phyloP scores from a whole-genome alignment of 2,113 vertebrate genomes.

The Chinchilla lanigera region DNA sequence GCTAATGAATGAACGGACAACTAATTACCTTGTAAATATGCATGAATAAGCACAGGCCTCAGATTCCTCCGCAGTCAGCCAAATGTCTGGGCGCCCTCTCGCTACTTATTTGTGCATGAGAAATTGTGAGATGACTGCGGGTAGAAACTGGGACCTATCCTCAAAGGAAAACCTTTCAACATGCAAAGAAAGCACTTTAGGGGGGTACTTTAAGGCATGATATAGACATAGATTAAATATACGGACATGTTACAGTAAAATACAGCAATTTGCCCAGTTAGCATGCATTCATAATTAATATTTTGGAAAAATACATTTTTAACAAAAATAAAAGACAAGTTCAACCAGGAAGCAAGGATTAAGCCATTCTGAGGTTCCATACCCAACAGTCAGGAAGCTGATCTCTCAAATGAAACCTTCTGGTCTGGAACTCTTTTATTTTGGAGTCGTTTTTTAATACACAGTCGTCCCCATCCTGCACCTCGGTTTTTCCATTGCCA shows the following conservation, averaged over 20 bases:
- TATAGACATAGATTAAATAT: neutral
- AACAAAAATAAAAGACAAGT: neutral
- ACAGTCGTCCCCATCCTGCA: neutral
- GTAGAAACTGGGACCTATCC: neutral
- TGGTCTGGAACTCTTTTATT: neutral
- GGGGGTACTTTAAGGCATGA: neutral
- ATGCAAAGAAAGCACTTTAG: neutral
- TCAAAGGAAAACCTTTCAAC: neutral
- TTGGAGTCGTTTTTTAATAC: constrained; percentile 7
- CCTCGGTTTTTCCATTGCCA: neutral
- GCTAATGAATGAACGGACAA: constrained; percentile 83
- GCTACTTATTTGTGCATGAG: constrained; percentile 69
- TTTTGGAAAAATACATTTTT: neutral
- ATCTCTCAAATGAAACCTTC: neutral
- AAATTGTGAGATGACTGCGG: neutral
- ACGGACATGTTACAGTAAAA: neutral
- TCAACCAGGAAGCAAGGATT: neutral
- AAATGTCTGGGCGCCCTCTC: constrained; percentile 76
- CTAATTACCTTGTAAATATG: constrained; percentile 84
- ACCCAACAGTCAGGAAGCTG: neutral
- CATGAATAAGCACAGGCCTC: constrained; percentile 72
- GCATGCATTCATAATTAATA: neutral
- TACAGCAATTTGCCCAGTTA: neutral
- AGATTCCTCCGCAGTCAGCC: constrained; percentile 66
- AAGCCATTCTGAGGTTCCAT: neutral